These are phyloP conservation scores for Rhorus exstirpatorius DNA, from an alignment of 2,888 invertebrate species.

Conservation along the genomic window DNA sequence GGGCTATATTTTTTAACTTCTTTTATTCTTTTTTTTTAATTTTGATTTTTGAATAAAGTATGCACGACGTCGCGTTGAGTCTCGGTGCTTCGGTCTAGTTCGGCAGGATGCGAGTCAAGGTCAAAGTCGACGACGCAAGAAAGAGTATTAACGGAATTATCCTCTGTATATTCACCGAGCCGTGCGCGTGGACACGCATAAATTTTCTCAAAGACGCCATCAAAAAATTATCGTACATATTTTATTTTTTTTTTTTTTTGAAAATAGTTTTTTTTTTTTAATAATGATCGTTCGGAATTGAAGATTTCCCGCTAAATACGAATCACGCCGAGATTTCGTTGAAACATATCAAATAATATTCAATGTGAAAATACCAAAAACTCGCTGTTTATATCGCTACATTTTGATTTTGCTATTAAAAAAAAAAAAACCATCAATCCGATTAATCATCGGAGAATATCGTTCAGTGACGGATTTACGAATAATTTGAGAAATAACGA, in stretches of 20 bases:
- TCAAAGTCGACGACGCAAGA: constrained; percentile 65
- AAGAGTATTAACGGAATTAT: constrained; percentile 25
- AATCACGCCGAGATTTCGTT: background rate
- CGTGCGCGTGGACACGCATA: too few species aligned
- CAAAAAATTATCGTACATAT: too few species aligned
- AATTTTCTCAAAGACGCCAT: too few species aligned
- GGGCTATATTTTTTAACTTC: background rate
- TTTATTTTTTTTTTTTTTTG: too few species aligned
- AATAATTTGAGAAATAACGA: constrained; percentile 35
- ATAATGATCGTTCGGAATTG: background rate
- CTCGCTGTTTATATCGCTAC: background rate
- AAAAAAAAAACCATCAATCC: background rate
- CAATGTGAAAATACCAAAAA: background rate
- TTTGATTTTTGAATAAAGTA: background rate
- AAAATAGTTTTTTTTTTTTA: background rate
- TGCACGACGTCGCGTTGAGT: constrained; percentile 39
- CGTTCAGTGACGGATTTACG: background rate
- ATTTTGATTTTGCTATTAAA: background rate
- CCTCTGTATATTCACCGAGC: too few species aligned
- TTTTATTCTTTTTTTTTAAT: background rate
- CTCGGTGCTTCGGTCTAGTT: constrained; percentile 78
- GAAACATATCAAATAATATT: too few species aligned
- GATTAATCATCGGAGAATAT: background rate
- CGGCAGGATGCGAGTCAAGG: constrained; percentile 81
- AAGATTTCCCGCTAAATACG: background rate